phyloP scores from a whole-genome alignment of 2,113 vertebrate species.

The Chelonoidis abingdonii region DNA sequence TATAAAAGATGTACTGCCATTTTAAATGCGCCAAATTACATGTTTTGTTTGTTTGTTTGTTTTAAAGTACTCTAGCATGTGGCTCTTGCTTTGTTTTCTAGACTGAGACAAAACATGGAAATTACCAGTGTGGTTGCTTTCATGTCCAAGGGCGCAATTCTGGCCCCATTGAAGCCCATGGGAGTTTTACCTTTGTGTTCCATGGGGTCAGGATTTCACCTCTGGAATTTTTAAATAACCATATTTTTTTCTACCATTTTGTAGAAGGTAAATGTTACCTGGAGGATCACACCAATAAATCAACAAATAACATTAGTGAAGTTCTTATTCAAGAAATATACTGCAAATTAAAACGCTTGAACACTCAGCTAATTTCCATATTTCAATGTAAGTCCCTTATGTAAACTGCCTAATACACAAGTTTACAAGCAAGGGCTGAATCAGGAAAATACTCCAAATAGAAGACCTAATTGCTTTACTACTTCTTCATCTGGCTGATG shows the following conservation, averaged over 20 bases:
- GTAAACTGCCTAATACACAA: not conserved
- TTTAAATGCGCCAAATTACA: not conserved
- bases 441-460: not conserved
- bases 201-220: not conserved
- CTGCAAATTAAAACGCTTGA: not conserved
- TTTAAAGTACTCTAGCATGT: not conserved
- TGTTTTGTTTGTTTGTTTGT: rapidly evolving
- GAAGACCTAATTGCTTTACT: not conserved
- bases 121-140: not conserved
- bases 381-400: not conserved
- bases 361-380: not conserved
- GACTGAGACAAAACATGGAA: not conserved
- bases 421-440: not conserved
- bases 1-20: not conserved
- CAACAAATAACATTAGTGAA: not conserved
- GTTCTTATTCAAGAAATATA: not conserved
- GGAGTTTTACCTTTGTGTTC: not conserved
- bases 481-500: too few species aligned
- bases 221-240: not conserved
- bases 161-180: not conserved
- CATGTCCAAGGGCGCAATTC: not conserved
- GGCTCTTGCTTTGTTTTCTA: not conserved
- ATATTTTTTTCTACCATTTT: not conserved
- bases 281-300: not conserved
- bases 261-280: not conserved